Evolutionary conservation across 1,140 invertebrate genomes (phyloP), one percentile per base, ranked within the genome.

Genomic region (Bombus difficillimus): DNA sequence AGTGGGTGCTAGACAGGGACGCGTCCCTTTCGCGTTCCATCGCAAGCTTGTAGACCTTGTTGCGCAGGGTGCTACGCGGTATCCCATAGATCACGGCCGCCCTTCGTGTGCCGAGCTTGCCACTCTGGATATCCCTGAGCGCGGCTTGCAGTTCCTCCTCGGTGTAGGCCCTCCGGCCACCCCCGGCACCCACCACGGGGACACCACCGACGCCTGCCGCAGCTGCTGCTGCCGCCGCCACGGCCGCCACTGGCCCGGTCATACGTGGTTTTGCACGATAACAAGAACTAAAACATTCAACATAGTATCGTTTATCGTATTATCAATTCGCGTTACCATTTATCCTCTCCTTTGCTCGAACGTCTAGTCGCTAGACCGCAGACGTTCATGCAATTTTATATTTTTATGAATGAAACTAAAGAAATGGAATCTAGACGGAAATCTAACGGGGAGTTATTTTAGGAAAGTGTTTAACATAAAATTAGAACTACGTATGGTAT

Each of bases 51-150:
- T 98, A 99, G 91, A 98, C 97, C 96, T 99, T 99, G 95, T 99
- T 99, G 68, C 98, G 96, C 12, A 99, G 96, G 5, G 98, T 99
- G 79, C 98, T 99, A 79, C 99, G 96, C 9, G 99, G 99, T 93
- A 99, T 99, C 83, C 98, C 98, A 94, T 99, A 99, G 86, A 99
- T 97, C 47, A 98, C 98, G 59, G 99, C 98, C 1, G 98, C 98
- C 85, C 99, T 96, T 57, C 98, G 95, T 3, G 98, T 99, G 73
- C 98, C 98, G 82, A 99, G 96, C 93, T 98, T 98, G 10, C 98
- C 98, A 92, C 97, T 98, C 93, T 98, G 97, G 92, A 99, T 99
- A 94, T 99, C 98, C 86, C 98, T 96, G 69, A 99, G 96, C 15
- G 98, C 98, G 28, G 97, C 97, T 91, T 98, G 97, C 15, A 99